Evolutionary conservation across 2,888 invertebrate genomes (phyloP), one percentile per base, ranked within the genome.

Genomic region (Thymelicus sylvestris): DNA sequence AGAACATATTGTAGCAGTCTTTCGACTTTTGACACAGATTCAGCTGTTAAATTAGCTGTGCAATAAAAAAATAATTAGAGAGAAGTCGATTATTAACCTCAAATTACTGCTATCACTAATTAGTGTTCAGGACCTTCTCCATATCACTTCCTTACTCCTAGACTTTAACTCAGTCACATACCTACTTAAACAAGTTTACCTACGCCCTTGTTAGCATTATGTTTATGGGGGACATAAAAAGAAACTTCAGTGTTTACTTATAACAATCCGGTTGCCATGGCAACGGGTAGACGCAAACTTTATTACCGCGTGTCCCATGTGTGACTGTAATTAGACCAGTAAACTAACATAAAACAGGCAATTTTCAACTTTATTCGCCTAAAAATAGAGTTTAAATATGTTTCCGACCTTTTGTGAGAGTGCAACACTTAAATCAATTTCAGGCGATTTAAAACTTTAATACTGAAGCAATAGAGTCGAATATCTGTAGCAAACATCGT

Each of bases 201-300:
- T 55, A 55, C 24, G 55, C 19, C 24, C 24, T 63, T 48, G 63
- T 63, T 48, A 63, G 31, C 7, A 13, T 48, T 48, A 63, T 48
- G 31, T 63, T 63, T 63, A 63, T 63, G 63, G 48, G 24, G 31
- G n/a, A 41, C 63, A 63, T 63, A 62, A 63, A 63, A 63, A 48
- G 47, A 13, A 63, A 63, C 48, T 63, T 55, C 55, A 50, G 31
- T 64, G 24, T 64, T 64, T 64, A 64, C 64, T 50, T 50, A 50
- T 24, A 48, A 48, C 47, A 48, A 63, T 6, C 63, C 64, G 39
- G 64, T 64, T 64, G 64, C 64, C 50, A 52, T 64, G 64, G 64
- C 5, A 52, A 64, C 64, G 50, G 13, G 50, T 50, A 13, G 50
- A 64, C 64, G 50, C 39, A 64, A 50, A 64, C 64, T 64, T 64